phyloP scores from a whole-genome alignment of 2,888 invertebrate genomes.

The Drosophila mercatorum region DNA sequence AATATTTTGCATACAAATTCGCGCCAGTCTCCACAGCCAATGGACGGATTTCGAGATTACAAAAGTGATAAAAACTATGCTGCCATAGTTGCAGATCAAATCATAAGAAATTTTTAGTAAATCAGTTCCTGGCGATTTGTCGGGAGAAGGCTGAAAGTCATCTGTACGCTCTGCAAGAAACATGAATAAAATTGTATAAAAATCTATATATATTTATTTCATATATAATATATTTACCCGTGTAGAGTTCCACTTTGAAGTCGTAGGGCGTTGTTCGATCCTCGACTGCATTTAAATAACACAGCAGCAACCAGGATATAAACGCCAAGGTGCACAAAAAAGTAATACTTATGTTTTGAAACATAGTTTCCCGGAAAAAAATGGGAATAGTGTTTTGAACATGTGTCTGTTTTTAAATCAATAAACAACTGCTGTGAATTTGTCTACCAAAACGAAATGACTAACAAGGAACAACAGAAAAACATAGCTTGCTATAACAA shows the following conservation, averaged over 20 bases:
- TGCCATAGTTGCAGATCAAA: slow-evolving; percentile 37
- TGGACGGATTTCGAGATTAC: slow-evolving; percentile 36
- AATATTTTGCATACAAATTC: neutral
- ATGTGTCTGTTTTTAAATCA: slow-evolving; percentile 26
- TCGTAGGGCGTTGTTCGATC: slow-evolving; percentile 20
- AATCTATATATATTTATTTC: neutral
- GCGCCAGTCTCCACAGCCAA: slow-evolving; percentile 24
- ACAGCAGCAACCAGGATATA: slow-evolving; percentile 59
- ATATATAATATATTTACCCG: slow-evolving; percentile 37
- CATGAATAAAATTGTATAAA: neutral
- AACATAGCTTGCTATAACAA: slow-evolving; percentile 9
- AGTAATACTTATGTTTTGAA: slow-evolving; percentile 57
- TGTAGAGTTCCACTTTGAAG: slow-evolving; percentile 56
- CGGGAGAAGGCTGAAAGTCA: slow-evolving; percentile 12
- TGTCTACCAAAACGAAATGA: neutral
- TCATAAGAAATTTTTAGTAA: slow-evolving; percentile 12
- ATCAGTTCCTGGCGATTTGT: neutral
- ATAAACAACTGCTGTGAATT: slow-evolving; percentile 5
- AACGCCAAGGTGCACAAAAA: slow-evolving; percentile 65
- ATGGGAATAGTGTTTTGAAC: slow-evolving; percentile 11
- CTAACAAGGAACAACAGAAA: neutral
- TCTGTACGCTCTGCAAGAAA: slow-evolving; percentile 31
- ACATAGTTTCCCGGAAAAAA: slow-evolving; percentile 46
- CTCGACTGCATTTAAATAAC: slow-evolving; percentile 45
- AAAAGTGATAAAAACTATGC: slow-evolving; percentile 36